Percentiles rank a stretch among this genome's conserved stretches.
phyloP scores from a whole-genome alignment of 2,797 vertebrate species.

The Argentina silus region DNA sequence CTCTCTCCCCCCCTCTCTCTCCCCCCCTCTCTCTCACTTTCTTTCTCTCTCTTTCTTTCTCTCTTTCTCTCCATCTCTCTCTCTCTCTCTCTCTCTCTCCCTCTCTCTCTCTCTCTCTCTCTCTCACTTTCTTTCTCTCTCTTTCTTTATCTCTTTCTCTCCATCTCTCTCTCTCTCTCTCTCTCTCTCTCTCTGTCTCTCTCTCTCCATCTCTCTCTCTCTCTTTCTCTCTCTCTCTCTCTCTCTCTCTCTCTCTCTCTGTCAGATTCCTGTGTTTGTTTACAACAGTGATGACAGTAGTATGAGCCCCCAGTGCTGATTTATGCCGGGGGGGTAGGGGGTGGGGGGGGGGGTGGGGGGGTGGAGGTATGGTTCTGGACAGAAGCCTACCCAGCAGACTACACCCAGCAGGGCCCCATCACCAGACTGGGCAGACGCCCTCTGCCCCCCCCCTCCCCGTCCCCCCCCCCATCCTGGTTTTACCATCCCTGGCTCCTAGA shows the following conservation, averaged over 20 bases:
- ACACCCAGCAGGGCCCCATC: not conserved
- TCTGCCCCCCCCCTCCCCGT: not conserved
- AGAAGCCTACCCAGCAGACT: constrained; percentile 25
- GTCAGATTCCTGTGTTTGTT: constrained; percentile 6
- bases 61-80: not conserved
- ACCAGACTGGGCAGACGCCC: not conserved
- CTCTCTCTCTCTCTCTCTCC: constrained; percentile 3
- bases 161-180: constrained; percentile 1
- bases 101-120: constrained; percentile 7
- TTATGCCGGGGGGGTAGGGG: not conserved
- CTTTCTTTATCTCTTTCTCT: too few relatives aligned
- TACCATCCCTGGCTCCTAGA: constrained; percentile 30
- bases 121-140: constrained; percentile 7
- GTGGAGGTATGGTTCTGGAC: constrained; percentile 21
- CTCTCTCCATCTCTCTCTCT: not conserved
- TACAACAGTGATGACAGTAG: constrained; percentile 26
- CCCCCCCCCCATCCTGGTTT: not conserved
- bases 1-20: not conserved
- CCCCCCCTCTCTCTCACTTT: not conserved
- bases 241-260: not conserved
- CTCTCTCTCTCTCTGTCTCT: not conserved
- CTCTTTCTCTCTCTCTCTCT: not conserved
- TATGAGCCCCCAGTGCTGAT: not conserved
- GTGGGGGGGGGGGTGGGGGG: not conserved
- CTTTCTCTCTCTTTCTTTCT: too few relatives aligned